A percentile compares a stretch with the other conserved stretches of the same genome.
These are phyloP conservation scores for Phyllotis vaccarum DNA, from an alignment of 2,797 vertebrate species.

Conservation along the genomic window DNA sequence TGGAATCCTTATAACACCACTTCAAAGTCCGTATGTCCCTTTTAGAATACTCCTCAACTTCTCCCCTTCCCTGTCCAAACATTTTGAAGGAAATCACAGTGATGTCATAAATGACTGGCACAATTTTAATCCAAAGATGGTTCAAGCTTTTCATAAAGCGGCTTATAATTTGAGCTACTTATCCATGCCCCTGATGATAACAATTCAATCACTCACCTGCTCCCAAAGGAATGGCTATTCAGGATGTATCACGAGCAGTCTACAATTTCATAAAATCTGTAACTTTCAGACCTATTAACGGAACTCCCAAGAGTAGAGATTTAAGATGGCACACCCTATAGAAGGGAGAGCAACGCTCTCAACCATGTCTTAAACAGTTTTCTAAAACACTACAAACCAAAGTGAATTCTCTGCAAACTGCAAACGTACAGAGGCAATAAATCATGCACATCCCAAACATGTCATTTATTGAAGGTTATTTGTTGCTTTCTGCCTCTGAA, in stretches of 20 bases:
- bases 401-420: conserved; percentile 22
- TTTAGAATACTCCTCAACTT: background rate
- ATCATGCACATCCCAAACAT: background rate
- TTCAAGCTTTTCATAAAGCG: background rate
- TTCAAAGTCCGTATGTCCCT: background rate
- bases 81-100: background rate
- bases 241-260: conserved; percentile 6
- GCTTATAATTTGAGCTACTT: conserved; percentile 29
- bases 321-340: background rate
- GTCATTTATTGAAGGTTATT: conserved; percentile 37
- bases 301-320: conserved; percentile 52
- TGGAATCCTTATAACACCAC: conserved; percentile 14
- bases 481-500: conserved; percentile 23
- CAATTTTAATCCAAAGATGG: conserved; percentile 52
- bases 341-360: background rate
- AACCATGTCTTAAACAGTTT: conserved; percentile 26
- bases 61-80: background rate
- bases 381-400: conserved; percentile 14
- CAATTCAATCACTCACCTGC: conserved; percentile 32
- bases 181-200: background rate
- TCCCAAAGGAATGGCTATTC: conserved; percentile 20
- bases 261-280: conserved; percentile 40
- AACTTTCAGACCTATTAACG: conserved; percentile 38
- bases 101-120: conserved; percentile 27
- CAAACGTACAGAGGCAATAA: background rate